Percentiles rank a stretch among this genome's conserved stretches.
Evolutionary conservation across 2,113 vertebrate genomes (phyloP).

Genomic region (Phyllostomus hastatus): DNA sequence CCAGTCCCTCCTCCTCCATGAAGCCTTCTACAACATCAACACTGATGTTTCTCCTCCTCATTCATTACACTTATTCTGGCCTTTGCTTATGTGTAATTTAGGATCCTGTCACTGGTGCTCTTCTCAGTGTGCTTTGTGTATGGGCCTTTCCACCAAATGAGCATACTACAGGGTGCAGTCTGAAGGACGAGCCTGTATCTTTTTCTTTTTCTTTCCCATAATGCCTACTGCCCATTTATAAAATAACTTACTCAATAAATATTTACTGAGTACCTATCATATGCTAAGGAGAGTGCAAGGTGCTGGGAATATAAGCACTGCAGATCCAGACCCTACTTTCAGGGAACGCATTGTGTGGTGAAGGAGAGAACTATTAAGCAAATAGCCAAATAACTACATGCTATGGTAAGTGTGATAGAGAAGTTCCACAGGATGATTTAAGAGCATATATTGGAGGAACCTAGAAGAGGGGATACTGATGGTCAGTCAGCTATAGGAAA

Average conservation of each 20-base stretch:
- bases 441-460: background rate
- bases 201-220: constrained; percentile 6
- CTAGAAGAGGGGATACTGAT: background rate
- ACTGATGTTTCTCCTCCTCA: background rate
- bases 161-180: background rate
- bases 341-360: background rate
- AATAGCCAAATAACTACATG: background rate
- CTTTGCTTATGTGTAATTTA: background rate
- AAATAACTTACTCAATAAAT: constrained; percentile 9
- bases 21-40: background rate
- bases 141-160: background rate
- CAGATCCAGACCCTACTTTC: background rate
- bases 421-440: background rate
- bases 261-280: background rate
- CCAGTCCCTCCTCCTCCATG: background rate
- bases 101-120: background rate
- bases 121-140: background rate
- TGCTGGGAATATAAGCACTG: background rate
- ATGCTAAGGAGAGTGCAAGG: background rate
- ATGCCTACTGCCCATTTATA: background rate
- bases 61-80: background rate
- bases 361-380: background rate
- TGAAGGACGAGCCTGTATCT: background rate
- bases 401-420: background rate
- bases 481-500: background rate